Evolutionary conservation across 2,113 vertebrate genomes (phyloP).

Genomic region (Varanus komodoensis): DNA sequence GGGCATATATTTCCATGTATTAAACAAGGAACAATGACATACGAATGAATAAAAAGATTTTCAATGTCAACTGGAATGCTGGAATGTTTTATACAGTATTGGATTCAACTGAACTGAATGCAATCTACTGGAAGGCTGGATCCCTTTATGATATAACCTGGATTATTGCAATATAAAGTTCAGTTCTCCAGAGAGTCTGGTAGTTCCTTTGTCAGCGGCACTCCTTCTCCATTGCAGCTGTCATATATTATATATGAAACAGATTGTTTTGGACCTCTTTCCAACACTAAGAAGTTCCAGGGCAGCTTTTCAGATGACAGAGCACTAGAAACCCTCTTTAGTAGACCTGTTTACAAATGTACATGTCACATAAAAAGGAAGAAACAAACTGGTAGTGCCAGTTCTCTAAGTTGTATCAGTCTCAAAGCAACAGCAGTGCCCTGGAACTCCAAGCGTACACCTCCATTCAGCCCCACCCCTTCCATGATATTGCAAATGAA

Average conservation of each 20-base stretch:
- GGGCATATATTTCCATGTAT: conserved; percentile 28
- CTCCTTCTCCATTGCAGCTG: no score
- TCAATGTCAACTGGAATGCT: background rate
- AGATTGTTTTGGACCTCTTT: background rate
- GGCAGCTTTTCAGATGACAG: background rate
- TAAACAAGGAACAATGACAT: conserved; percentile 9
- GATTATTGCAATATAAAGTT: background rate
- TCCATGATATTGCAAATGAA: background rate
- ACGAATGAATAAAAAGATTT: conserved; percentile 16
- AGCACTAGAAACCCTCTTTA: background rate
- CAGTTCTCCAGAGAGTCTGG: no score
- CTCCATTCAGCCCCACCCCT: background rate
- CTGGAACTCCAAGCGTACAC: background rate
- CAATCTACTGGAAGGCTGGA: background rate
- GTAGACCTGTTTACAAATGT: background rate
- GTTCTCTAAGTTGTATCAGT: background rate
- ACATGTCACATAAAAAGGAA: background rate
- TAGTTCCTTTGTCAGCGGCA: no score
- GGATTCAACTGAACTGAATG: conserved; percentile 5
- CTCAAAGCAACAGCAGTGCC: background rate
- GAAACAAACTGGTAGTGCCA: background rate
- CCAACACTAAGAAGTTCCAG: background rate
- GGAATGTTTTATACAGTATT: background rate
- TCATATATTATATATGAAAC: background rate
- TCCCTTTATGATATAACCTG: background rate